Evolutionary conservation across 2,797 vertebrate genomes (phyloP).

Genomic region (Hybognathus amarus): DNA sequence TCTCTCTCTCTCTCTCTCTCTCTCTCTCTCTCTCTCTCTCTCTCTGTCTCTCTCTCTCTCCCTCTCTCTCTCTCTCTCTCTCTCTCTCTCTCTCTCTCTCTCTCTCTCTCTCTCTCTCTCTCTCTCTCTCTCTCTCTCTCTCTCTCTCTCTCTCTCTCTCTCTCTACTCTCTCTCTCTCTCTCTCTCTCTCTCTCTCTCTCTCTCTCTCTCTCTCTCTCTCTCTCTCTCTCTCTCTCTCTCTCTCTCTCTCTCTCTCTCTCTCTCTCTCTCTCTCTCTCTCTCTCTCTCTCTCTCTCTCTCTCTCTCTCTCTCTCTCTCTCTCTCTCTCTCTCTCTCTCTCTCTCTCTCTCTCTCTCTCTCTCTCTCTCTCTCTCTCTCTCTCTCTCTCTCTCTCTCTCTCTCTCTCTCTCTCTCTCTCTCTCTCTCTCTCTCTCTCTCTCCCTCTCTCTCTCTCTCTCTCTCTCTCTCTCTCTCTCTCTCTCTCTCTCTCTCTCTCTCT

Average conservation of each 20-base stretch:
- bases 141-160: too few relatives aligned
- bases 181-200: not conserved
- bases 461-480: too few relatives aligned
- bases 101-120: not conserved
- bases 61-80: not conserved
- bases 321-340: too few relatives aligned
- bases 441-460: too few relatives aligned
- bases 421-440: not conserved
- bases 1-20: not conserved
- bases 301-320: not conserved
- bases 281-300: not conserved
- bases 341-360: not conserved
- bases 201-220: too few relatives aligned
- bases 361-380: not conserved
- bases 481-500: too few relatives aligned
- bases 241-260: not conserved
- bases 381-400: too few relatives aligned
- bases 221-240: not conserved
- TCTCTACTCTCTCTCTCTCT: too few relatives aligned
- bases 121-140: not conserved
- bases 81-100: too few relatives aligned
- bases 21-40: too few relatives aligned
- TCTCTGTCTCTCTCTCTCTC: not conserved
- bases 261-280: too few relatives aligned
- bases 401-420: not conserved